Evolutionary conservation across 2,888 invertebrate species (phyloP).

Genomic region (Euphydryas editha): DNA sequence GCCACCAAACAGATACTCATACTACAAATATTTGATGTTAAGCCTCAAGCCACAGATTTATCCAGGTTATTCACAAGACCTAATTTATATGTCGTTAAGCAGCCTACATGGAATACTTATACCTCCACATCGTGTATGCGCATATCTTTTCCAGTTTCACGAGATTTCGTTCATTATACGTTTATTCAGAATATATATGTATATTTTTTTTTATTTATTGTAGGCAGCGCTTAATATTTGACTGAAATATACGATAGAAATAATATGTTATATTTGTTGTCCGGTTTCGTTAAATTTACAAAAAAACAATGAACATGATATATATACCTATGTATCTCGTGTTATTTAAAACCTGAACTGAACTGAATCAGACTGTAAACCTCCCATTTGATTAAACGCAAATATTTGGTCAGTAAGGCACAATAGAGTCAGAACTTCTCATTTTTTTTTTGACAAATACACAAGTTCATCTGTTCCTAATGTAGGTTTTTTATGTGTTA

Average conservation of each 20-base stretch:
- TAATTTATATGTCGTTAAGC: conserved; percentile 3
- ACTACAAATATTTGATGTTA: too few species aligned
- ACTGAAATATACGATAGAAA: neutral
- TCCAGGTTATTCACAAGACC: neutral
- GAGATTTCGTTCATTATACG: conserved; percentile 26
- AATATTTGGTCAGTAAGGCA: too few species aligned
- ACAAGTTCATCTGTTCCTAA: too few species aligned
- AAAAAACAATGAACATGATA: too few species aligned
- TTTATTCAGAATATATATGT: conserved; percentile 5
- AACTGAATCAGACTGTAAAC: too few species aligned
- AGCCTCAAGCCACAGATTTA: neutral
- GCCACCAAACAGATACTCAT: too few species aligned
- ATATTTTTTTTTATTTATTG: neutral
- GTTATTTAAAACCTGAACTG: too few species aligned
- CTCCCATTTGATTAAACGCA: too few species aligned
- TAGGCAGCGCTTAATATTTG: neutral
- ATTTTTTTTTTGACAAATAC: too few species aligned
- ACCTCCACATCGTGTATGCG: conserved; percentile 58
- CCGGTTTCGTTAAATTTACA: neutral
- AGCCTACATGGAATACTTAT: conserved; percentile 1
- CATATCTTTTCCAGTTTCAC: conserved; percentile 53
- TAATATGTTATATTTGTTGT: neutral
- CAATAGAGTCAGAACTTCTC: too few species aligned
- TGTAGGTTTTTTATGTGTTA: too few species aligned
- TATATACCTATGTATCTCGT: too few species aligned